Evolutionary conservation across 92 coral and sea anemone genomes (phyloP), one percentile per base, ranked within the genome.

Genomic region (Pocillopora grandis): DNA sequence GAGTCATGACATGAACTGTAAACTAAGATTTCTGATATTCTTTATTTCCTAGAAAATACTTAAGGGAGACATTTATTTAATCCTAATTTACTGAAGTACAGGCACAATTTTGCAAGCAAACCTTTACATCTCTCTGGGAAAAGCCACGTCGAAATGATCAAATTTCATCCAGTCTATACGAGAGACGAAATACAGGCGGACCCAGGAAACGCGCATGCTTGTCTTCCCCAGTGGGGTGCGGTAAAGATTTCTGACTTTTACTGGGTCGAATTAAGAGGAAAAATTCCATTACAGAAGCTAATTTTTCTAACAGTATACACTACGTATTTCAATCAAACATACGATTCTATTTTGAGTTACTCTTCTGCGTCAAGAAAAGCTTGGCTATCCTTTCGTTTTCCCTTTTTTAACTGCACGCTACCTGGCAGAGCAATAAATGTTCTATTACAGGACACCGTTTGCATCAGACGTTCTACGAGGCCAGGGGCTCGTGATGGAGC

Each of bases 41-140:
- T 66, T 79, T 58, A 52, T 79, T 66, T 49, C 35, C 55, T 55
- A 33, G 27, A 11, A 70, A 70, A 18, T 68, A 10, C 33, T 15
- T 6, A 7, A 70, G 57, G 10, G 55, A 70, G 75, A 70, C 73
- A 79, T 49, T 79, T 48, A 66, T 56, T 56, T 66, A 42, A 66
- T 66, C 23, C 64, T 66, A 67, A 52, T 42, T 49, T 35, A 52
- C 55, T 70, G 23, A 19, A 52, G 48, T 56, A 79, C 59, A 10
- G 18, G 52, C 61, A 48, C 67, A 76, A 76, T 33, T 42, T 67
- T 76, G 15, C 78, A 48, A 14, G 62, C 57, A 79, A 64, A 20
- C 42, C 73, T 78, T 14, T 78, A 49, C 66, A n/a, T 66, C 3
- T 33, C n/a, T 33, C 15, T 16, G 9, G 68, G 68, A 11, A 1